Conservation (phyloP, 2,888 invertebrate species). For the Mythimna pallens region DNA sequence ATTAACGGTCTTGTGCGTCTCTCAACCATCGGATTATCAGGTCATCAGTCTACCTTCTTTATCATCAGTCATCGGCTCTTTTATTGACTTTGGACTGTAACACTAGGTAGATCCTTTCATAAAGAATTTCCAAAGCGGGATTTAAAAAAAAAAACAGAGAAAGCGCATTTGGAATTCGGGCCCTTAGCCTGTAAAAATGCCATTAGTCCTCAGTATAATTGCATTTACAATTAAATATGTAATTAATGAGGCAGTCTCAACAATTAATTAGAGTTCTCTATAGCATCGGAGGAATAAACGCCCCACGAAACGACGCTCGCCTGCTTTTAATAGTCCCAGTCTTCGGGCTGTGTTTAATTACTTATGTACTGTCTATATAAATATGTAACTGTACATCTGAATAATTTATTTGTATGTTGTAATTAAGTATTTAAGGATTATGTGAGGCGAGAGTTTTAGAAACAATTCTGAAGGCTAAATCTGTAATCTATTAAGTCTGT, state of each 20-base stretch:
- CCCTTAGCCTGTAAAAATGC: conserved; percentile 54
- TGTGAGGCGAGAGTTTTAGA: conserved; percentile 1
- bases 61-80: too few species aligned
- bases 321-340: conserved; percentile 84
- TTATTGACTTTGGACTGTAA: too few species aligned
- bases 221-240: conserved; percentile 75
- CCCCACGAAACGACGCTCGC: conserved; percentile 77
- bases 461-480: conserved; percentile 10
- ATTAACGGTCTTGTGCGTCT: too few species aligned
- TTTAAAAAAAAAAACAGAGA: background rate
- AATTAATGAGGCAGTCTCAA: conserved; percentile 72
- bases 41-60: too few species aligned
- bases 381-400: conserved; percentile 54
- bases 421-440: conserved; percentile 43
- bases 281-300: conserved; percentile 79
- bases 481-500: background rate
- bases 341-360: conserved; percentile 83
- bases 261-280: conserved; percentile 76
- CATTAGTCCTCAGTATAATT: conserved; percentile 64
- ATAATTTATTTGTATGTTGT: conserved; percentile 53
- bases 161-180: conserved; percentile 14
- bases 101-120: too few species aligned
- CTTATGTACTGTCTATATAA: conserved; percentile 73
- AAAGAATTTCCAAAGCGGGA: background rate
- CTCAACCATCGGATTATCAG: too few species aligned